These are phyloP conservation scores for Cotesia congregata DNA, from an alignment of 2,888 invertebrate genomes.

Conservation along the genomic window DNA sequence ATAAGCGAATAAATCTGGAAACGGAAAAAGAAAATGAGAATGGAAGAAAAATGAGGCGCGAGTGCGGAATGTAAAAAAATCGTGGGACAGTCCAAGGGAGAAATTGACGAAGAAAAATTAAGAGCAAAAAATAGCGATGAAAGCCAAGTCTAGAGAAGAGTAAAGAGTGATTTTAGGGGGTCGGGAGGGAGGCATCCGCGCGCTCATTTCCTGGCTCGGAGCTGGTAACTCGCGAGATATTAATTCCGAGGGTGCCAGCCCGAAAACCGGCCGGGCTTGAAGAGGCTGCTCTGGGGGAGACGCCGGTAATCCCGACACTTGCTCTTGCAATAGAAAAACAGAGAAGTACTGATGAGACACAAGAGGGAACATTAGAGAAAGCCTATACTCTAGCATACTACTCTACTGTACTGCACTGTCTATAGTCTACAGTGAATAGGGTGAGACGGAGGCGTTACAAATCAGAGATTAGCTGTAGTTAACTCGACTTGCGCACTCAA, in stretches of 20 bases:
- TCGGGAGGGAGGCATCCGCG: constrained; percentile 66
- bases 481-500: constrained; percentile 70
- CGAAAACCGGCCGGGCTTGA: constrained; percentile 44
- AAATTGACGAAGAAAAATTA: constrained; percentile 41
- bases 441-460: constrained; percentile 66
- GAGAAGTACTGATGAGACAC: neutral
- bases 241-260: constrained; percentile 68
- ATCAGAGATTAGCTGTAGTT: constrained; percentile 70
- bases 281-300: constrained; percentile 32
- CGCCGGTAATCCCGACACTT: constrained; percentile 22
- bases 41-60: constrained; percentile 43
- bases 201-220: constrained; percentile 67
- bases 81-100: constrained; percentile 40
- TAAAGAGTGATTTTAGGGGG: constrained; percentile 28
- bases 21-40: constrained; percentile 34
- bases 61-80: constrained; percentile 38
- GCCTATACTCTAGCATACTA: neutral
- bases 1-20: constrained; percentile 27
- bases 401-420: too few relatives aligned
- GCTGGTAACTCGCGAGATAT: constrained; percentile 70
- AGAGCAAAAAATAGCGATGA: constrained; percentile 33
- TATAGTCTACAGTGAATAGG: constrained; percentile 31
- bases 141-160: constrained; percentile 31
- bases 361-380: neutral
- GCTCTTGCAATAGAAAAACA: constrained; percentile 11